Conservation (phyloP, 2,113 vertebrate species). For the Himantopus leucocephalus region DNA sequence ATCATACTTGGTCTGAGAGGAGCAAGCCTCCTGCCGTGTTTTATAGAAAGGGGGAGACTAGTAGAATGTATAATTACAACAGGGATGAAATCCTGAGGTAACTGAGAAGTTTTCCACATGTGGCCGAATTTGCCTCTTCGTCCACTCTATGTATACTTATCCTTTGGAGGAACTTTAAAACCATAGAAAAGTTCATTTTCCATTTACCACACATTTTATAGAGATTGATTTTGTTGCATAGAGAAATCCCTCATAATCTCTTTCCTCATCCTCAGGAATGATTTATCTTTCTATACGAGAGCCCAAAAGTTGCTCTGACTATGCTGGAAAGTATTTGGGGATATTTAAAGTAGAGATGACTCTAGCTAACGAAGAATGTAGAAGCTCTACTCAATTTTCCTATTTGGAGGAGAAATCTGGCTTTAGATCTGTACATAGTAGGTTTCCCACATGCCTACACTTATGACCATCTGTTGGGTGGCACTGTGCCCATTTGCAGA, state of each 20-base stretch:
- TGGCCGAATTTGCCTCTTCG: background rate
- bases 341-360: background rate
- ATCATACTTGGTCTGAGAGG: background rate
- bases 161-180: background rate
- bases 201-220: background rate
- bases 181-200: background rate
- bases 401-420: background rate
- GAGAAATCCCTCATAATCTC: background rate
- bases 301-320: background rate
- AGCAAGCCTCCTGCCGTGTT: background rate
- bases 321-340: background rate
- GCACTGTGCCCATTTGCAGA: background rate
- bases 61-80: background rate
- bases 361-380: background rate
- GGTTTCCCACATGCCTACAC: slow-evolving; percentile 12
- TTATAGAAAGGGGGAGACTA: background rate
- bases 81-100: background rate
- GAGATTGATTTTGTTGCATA: background rate
- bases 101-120: background rate
- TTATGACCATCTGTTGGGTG: slow-evolving; percentile 34
- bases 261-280: background rate
- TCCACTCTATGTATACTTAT: background rate
- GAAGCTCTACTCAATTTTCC: background rate
- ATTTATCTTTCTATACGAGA: background rate
- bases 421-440: background rate